Conservation (phyloP, 2,888 invertebrate species). For the Neocrepidodera transversa region DNA sequence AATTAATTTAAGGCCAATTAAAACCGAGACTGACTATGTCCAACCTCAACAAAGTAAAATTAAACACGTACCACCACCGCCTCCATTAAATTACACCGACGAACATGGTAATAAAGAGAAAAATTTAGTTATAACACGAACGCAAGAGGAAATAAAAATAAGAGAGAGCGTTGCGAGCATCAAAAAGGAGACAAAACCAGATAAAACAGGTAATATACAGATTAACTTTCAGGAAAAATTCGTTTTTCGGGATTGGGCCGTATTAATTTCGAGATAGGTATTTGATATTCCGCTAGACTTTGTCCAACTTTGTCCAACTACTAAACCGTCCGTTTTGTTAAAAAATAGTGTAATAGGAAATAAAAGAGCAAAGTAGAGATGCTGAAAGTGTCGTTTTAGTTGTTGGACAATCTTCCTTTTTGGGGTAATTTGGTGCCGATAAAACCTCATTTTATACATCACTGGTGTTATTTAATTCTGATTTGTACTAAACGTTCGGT, state of each 20-base stretch:
- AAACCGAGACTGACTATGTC: constrained; percentile 35
- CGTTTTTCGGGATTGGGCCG: background rate
- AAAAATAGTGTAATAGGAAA: background rate
- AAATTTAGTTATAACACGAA: background rate
- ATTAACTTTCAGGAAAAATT: background rate
- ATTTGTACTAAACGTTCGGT: too few species aligned
- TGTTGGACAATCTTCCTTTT: too few species aligned
- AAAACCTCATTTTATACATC: too few species aligned
- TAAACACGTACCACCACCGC: background rate
- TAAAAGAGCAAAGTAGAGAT: background rate
- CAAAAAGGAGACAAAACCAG: background rate
- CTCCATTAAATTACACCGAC: constrained; percentile 3
- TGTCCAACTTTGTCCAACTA: background rate
- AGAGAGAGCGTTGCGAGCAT: background rate
- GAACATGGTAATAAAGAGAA: constrained; percentile 1
- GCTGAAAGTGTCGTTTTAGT: too few species aligned
- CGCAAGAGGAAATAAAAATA: background rate
- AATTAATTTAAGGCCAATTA: constrained; percentile 32
- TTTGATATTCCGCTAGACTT: background rate
- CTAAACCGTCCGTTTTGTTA: background rate
- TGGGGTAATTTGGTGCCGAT: too few species aligned
- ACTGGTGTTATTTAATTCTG: too few species aligned
- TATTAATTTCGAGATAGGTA: background rate
- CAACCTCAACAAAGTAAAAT: constrained; percentile 19
- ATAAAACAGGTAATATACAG: background rate